These are phyloP conservation scores for Podabrus alpinus DNA, from an alignment of 2,888 invertebrate species.

Conservation along the genomic window DNA sequence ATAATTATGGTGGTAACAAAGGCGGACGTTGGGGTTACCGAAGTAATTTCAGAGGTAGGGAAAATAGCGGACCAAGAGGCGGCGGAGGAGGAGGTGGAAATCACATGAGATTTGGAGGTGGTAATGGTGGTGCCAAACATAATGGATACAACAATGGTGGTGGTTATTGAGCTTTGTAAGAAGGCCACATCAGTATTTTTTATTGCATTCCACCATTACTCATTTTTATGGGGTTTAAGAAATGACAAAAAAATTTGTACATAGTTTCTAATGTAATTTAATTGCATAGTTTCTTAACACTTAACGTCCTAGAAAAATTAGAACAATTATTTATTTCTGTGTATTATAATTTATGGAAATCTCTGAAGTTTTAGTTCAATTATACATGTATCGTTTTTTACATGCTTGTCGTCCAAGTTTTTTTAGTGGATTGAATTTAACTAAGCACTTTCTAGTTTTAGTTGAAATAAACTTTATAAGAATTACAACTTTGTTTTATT, in stretches of 20 bases:
- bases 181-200: not conserved
- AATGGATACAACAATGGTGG: slow-evolving; percentile 38
- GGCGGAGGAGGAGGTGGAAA: not conserved
- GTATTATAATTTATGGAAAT: not conserved
- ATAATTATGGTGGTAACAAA: slow-evolving; percentile 64
- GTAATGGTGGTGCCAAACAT: slow-evolving; percentile 22
- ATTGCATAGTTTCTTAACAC: not conserved
- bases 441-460: not conserved
- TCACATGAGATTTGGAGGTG: slow-evolving; percentile 40
- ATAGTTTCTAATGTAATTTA: not conserved
- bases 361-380: not conserved
- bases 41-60: slow-evolving; percentile 51
- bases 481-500: not conserved
- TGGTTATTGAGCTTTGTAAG: not conserved
- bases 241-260: not conserved
- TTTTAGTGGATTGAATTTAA: not conserved
- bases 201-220: not conserved
- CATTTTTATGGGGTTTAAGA: not conserved
- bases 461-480: not conserved
- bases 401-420: not conserved
- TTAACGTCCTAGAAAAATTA: not conserved
- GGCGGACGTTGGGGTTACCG: slow-evolving; percentile 62
- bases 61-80: slow-evolving; percentile 45
- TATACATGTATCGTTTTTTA: not conserved
- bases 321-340: not conserved